These are phyloP conservation scores for Drosophila nasuta DNA, from an alignment of 1,140 invertebrate species.

Conservation along the genomic window DNA sequence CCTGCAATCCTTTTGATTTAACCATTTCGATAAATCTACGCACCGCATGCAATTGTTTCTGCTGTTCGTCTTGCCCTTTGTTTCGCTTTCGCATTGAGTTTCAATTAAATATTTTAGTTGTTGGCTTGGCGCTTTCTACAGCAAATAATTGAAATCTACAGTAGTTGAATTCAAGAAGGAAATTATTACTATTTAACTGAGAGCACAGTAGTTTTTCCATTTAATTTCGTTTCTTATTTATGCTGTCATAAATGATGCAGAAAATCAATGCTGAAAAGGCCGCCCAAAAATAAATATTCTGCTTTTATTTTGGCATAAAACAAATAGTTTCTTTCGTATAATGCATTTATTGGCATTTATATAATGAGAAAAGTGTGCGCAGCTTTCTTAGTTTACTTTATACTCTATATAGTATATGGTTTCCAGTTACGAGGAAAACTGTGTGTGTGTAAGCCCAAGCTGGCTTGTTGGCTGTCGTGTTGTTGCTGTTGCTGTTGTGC, in stretches of 20 bases:
- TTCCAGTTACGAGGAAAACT: conserved; percentile 29
- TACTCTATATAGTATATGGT: conserved; percentile 19
- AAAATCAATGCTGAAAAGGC: conserved; percentile 30
- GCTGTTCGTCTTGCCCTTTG: not conserved
- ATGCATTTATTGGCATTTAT: conserved; percentile 56
- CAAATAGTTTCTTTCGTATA: conserved; percentile 57
- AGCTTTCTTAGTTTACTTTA: not conserved
- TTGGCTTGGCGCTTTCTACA: conserved; percentile 8
- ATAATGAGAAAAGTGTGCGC: conserved; percentile 36
- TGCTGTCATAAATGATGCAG: not conserved
- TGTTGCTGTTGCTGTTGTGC: conserved; percentile 24
- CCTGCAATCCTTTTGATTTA: conserved; percentile 67
- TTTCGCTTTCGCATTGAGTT: conserved; percentile 30
- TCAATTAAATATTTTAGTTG: conserved; percentile 52
- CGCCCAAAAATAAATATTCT: conserved; percentile 17
- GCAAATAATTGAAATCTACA: not conserved
- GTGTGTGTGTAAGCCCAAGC: conserved; percentile 3
- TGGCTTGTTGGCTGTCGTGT: conserved; percentile 19
- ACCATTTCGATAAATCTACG: conserved; percentile 71
- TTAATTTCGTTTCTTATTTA: not conserved
- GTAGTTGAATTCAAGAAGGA: not conserved
- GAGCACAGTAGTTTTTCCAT: not conserved
- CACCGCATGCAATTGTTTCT: conserved; percentile 72
- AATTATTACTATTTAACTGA: too few species aligned
- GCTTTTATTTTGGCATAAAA: conserved; percentile 31